A percentile compares a stretch with the other conserved stretches of the same genome.
phyloP scores from a whole-genome alignment of 2,797 vertebrate genomes.

The Chaenodraco wilsoni region DNA sequence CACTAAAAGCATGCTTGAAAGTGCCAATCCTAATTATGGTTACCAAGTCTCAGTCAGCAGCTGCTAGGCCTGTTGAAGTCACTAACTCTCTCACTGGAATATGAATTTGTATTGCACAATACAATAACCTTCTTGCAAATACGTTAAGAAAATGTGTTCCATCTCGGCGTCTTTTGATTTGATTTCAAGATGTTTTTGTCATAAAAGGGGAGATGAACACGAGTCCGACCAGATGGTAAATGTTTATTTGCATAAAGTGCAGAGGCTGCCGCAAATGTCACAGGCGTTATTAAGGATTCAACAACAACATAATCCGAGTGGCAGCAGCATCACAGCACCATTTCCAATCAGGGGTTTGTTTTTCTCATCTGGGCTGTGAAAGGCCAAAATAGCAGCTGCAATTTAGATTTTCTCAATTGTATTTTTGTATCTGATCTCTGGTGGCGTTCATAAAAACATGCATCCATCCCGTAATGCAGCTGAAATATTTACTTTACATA shows the following conservation, averaged over 20 bases:
- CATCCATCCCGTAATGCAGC: not conserved
- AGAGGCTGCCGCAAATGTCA: conserved; percentile 30
- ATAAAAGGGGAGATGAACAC: conserved; percentile 23
- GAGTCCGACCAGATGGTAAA: conserved; percentile 7
- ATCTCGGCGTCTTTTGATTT: not conserved
- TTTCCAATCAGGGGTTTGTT: conserved; percentile 21
- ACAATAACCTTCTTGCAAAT: conserved; percentile 21
- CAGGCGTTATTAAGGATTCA: conserved; percentile 18
- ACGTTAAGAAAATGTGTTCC: conserved; percentile 9
- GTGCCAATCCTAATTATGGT: conserved; percentile 80
- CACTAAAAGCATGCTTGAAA: conserved; percentile 76
- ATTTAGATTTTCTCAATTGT: conserved; percentile 39
- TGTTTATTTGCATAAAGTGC: conserved; percentile 36
- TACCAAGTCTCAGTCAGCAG: conserved; percentile 69
- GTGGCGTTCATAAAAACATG: conserved; percentile 21
- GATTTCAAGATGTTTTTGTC: not conserved
- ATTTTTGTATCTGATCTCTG: conserved; percentile 43
- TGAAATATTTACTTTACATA: not conserved
- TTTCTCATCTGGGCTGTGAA: conserved; percentile 14
- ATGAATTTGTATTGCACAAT: conserved; percentile 47
- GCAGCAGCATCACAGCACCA: conserved; percentile 22
- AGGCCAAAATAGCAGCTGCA: conserved; percentile 35
- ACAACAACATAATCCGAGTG: conserved; percentile 22
- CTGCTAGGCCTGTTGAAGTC: conserved; percentile 67
- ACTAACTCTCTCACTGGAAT: conserved; percentile 55